Conservation (phyloP, 2,888 invertebrate species). For the Megaustenia siamemsis region DNA sequence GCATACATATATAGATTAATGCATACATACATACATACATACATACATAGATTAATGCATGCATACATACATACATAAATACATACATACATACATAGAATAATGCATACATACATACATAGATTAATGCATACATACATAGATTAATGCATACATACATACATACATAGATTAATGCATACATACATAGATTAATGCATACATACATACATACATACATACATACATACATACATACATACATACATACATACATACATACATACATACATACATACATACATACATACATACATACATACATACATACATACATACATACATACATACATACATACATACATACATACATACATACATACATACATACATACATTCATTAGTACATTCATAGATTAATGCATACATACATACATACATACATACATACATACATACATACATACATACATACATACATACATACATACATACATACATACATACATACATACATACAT, state of each 20-base stretch:
- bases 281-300: slow-evolving; percentile 1
- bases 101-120: too few species aligned
- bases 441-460: slow-evolving; percentile 13
- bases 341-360: slow-evolving; percentile 23
- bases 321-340: slow-evolving; percentile 5
- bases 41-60: too few species aligned
- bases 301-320: background rate
- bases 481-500: slow-evolving; percentile 38
- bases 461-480: slow-evolving; percentile 35
- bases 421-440: background rate
- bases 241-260: background rate
- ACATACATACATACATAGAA: too few species aligned
- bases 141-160: too few species aligned
- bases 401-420: slow-evolving; percentile 18
- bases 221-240: slow-evolving; percentile 18
- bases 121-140: too few species aligned
- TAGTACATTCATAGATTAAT: slow-evolving; percentile 10
- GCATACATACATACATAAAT: too few species aligned
- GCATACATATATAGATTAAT: too few species aligned
- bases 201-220: slow-evolving; percentile 29
- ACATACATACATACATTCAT: too few species aligned
- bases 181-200: too few species aligned
- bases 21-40: too few species aligned
- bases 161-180: too few species aligned
- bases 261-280: slow-evolving; percentile 13